Percentiles rank a stretch among this genome's conserved stretches.
Evolutionary conservation across 2,797 vertebrate species (phyloP).

Genomic region (Hippoglossus hippoglossus): DNA sequence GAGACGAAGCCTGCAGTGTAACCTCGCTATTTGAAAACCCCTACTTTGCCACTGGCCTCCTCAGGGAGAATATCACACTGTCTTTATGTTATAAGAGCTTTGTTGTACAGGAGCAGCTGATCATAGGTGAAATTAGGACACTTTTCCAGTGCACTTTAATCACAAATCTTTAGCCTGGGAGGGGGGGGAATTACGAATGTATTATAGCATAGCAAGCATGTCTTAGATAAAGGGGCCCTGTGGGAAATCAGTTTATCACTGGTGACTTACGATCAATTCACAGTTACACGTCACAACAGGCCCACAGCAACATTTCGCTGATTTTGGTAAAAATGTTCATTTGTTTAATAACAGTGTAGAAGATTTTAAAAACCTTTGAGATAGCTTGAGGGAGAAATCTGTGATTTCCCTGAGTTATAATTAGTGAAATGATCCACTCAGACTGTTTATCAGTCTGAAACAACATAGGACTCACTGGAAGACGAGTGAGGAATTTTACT

Average conservation of each 20-base stretch:
- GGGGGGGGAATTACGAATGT: constrained; percentile 5
- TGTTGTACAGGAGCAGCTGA: constrained; percentile 11
- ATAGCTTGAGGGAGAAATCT: constrained; percentile 7
- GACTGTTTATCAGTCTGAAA: too few species aligned
- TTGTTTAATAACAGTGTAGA: too few species aligned
- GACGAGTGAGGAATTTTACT: background rate
- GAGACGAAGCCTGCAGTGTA: constrained; percentile 17
- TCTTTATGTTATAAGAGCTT: constrained; percentile 13
- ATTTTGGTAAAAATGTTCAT: too few species aligned
- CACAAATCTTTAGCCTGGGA: constrained; percentile 29
- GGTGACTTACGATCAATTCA: constrained; percentile 36
- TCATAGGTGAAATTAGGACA: constrained; percentile 36
- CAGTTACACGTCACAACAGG: constrained; percentile 11
- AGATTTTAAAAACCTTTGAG: background rate
- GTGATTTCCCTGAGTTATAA: constrained; percentile 13
- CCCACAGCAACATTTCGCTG: too few species aligned
- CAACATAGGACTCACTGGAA: background rate
- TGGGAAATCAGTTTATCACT: constrained; percentile 51
- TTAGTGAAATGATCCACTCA: constrained; percentile 9
- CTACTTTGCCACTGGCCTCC: constrained; percentile 22
- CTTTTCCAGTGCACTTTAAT: constrained; percentile 29
- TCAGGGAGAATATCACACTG: constrained; percentile 15
- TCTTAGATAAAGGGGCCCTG: constrained; percentile 45
- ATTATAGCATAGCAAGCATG: constrained; percentile 40
- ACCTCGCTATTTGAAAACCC: constrained; percentile 21